Base-by-base conservation (phyloP, 2,113 vertebrate genomes). In the Morone saxatilis region DNA sequence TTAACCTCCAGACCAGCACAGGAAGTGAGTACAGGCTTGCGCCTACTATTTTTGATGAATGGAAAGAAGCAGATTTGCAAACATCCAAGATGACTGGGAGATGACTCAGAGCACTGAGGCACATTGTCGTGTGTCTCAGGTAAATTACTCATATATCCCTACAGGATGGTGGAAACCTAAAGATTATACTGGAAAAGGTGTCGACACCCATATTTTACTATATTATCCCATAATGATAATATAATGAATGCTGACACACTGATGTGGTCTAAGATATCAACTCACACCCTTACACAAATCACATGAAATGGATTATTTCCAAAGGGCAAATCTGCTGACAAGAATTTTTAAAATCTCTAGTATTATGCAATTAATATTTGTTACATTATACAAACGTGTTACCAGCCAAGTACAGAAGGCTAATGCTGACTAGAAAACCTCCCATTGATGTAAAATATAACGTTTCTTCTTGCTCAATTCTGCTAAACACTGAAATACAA, bases 11-110 rank as follows among this genome's bases (percentile, higher is more conserved):
- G 63, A 77, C 12, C 41, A 65, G 74, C 56, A 90, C 82, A 93
- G 91, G 87, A 92, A 94, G 88, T 92, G 74, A 86, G 75, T 50
- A 38, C 71, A 62, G 72, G 84, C 62, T 17, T 54, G 45, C 63
- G 48, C 50, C 20, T 84, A 63, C 83, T 86, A 85, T 86, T 87
- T 80, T 36, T 66, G 79, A 90, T 88, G 65, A 91, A 86, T 85
- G 72, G 79, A 79, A 87, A 72, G 73, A 84, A 80, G 38, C 41
- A 48, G 40, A 40, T 54, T 60, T 69, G 70, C 51, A 66, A 68
- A 72, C 11, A 43, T 69, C 16, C 14, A 71, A 45, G 72, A 80
- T 69, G 82, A 86, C 63, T 78, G 6, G 61, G 61, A 50, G 31
- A 70, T 91, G 81, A 92, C 75, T 89, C 87, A 90, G 48, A 88